These are phyloP conservation scores for Ursus arctos DNA, from an alignment of 2,113 vertebrate genomes.

Conservation along the genomic window DNA sequence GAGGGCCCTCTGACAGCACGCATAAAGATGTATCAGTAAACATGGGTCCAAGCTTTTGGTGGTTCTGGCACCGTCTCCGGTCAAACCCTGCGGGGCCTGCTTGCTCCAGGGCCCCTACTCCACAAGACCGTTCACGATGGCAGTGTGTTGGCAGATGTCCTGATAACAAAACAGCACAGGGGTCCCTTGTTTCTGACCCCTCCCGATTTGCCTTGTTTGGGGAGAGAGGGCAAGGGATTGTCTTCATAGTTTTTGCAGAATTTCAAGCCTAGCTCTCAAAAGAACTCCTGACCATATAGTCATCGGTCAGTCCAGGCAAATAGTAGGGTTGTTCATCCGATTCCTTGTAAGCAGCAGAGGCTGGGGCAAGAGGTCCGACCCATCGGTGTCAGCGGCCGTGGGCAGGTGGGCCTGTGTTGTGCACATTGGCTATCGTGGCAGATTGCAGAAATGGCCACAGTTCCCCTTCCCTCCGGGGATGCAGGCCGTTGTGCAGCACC, in stretches of 20 bases:
- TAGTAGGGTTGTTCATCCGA: background rate
- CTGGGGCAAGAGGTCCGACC: background rate
- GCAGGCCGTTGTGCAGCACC: no score
- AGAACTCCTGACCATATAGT: background rate
- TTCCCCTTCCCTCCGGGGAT: no score
- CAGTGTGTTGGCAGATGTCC: background rate
- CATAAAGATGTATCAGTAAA: background rate
- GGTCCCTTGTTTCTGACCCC: background rate
- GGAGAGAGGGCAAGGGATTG: background rate
- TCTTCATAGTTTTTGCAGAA: background rate
- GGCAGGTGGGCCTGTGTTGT: accelerated
- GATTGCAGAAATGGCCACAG: accelerated
- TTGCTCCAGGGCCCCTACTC: accelerated
- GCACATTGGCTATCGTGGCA: no score
- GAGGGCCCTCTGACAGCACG: no score
- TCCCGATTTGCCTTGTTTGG: background rate
- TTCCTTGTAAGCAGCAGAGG: background rate
- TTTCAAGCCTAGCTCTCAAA: background rate
- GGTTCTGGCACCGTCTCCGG: background rate
- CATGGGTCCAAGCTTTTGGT: background rate
- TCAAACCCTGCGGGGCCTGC: background rate
- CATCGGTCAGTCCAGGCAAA: background rate
- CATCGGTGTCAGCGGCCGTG: background rate
- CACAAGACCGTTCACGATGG: accelerated
- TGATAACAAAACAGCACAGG: background rate